These are phyloP conservation scores for Pedicia rivosa DNA, from an alignment of 2,888 invertebrate species.

Conservation along the genomic window DNA sequence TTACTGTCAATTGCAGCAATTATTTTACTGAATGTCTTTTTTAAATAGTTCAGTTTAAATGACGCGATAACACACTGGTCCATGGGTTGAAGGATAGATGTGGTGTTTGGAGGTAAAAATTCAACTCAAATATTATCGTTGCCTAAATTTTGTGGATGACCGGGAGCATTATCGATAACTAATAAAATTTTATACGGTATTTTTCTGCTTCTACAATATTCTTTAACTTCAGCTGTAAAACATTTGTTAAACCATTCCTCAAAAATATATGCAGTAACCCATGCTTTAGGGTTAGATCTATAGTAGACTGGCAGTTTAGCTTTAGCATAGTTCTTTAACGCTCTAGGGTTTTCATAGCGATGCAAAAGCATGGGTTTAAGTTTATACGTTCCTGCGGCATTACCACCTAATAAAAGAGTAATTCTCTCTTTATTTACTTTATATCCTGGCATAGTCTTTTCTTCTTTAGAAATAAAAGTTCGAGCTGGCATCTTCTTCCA, in stretches of 20 bases:
- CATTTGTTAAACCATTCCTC: constrained; percentile 13
- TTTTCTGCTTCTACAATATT: constrained; percentile 12
- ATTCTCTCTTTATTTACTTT: constrained; percentile 17
- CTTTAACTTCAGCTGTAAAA: constrained; percentile 13
- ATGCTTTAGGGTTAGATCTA: constrained; percentile 16
- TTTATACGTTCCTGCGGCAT: constrained; percentile 17
- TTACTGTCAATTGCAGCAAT: too few species aligned
- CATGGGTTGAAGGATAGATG: too few species aligned
- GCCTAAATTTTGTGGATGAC: too few species aligned
- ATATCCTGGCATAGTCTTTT: constrained; percentile 15
- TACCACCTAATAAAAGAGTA: constrained; percentile 17
- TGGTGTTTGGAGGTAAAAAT: too few species aligned
- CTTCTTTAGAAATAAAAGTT: constrained; percentile 17
- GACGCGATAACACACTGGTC: too few species aligned
- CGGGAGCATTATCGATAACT: constrained; percentile 14
- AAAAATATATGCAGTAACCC: constrained; percentile 13
- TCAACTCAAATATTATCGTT: too few species aligned
- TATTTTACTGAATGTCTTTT: too few species aligned
- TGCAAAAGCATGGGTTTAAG: constrained; percentile 16
- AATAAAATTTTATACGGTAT: constrained; percentile 13
- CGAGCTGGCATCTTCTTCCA: constrained; percentile 17
- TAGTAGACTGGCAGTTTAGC: constrained; percentile 16
- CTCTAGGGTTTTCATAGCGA: constrained; percentile 15
- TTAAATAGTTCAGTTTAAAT: too few species aligned
- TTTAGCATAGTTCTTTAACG: constrained; percentile 15